A percentile compares a stretch with the other conserved stretches of the same genome.
Conservation (phyloP, 2,797 vertebrate species). For the Epinephelus malabaricus region DNA sequence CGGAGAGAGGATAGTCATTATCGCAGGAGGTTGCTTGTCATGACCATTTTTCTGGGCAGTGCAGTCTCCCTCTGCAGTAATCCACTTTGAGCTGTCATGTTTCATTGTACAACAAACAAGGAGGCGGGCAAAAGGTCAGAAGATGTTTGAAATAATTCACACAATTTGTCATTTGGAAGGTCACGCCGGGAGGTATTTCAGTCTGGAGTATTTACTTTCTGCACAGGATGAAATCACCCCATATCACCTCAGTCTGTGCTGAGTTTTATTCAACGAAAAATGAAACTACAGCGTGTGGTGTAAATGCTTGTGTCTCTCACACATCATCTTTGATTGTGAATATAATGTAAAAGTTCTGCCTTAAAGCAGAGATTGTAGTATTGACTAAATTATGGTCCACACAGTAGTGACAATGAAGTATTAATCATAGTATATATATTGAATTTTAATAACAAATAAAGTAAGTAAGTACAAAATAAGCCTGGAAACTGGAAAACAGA, state of each 20-base stretch:
- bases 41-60: neutral
- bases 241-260: neutral
- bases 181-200: neutral
- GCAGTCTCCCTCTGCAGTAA: conserved; percentile 6
- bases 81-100: conserved; percentile 13
- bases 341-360: neutral
- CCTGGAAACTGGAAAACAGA: too few relatives aligned
- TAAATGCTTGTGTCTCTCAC: neutral
- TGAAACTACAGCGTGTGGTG: too few relatives aligned
- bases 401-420: neutral
- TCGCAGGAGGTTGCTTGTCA: neutral
- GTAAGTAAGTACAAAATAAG: too few relatives aligned
- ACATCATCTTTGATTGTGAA: neutral
- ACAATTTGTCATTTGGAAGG: conserved; percentile 25
- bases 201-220: conserved; percentile 1
- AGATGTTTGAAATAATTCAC: conserved; percentile 13
- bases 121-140: conserved; percentile 2
- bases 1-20: neutral
- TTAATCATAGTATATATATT: too few relatives aligned
- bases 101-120: conserved; percentile 8
- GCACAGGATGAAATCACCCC: neutral
- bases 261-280: neutral
- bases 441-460: too few relatives aligned
- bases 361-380: neutral
- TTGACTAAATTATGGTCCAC: neutral